These are phyloP conservation scores for Trimorus sp. DNA, from an alignment of 2,888 invertebrate species.

Conservation along the genomic window DNA sequence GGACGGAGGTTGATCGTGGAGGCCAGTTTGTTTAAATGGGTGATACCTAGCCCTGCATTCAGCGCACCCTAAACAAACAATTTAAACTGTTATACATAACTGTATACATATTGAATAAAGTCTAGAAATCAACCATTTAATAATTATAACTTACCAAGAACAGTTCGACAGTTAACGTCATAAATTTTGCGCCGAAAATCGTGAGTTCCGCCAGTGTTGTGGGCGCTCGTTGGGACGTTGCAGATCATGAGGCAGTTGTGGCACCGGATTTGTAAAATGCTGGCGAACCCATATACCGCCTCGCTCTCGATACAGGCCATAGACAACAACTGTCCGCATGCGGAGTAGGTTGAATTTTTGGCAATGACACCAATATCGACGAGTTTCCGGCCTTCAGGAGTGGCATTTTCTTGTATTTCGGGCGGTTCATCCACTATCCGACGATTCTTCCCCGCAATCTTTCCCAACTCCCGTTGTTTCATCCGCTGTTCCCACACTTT, in stretches of 20 bases:
- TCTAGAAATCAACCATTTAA: neutral
- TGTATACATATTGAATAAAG: no score
- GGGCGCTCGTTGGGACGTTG: neutral
- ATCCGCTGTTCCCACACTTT: slow-evolving; percentile 37
- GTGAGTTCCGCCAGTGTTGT: neutral
- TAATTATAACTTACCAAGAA: slow-evolving; percentile 30
- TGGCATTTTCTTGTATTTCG: no score
- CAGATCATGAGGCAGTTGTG: neutral
- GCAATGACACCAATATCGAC: no score
- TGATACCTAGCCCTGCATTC: slow-evolving; percentile 53
- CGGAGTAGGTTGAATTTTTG: slow-evolving; percentile 25
- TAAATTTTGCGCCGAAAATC: slow-evolving; percentile 4
- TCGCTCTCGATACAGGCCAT: slow-evolving; percentile 38
- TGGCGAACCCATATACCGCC: slow-evolving; percentile 40
- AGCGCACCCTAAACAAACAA: no score
- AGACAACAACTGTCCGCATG: slow-evolving; percentile 44
- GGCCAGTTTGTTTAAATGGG: slow-evolving; percentile 51
- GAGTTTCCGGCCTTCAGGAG: no score
- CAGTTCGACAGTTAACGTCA: slow-evolving; percentile 30
- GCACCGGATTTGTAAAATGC: slow-evolving; percentile 47
- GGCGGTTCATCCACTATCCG: no score
- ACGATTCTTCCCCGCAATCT: no score
- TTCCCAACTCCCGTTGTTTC: neutral
- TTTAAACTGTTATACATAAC: no score
- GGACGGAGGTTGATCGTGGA: slow-evolving; percentile 40